These are phyloP conservation scores for Danaus plexippus DNA, from an alignment of 1,140 invertebrate species.

Conservation along the genomic window DNA sequence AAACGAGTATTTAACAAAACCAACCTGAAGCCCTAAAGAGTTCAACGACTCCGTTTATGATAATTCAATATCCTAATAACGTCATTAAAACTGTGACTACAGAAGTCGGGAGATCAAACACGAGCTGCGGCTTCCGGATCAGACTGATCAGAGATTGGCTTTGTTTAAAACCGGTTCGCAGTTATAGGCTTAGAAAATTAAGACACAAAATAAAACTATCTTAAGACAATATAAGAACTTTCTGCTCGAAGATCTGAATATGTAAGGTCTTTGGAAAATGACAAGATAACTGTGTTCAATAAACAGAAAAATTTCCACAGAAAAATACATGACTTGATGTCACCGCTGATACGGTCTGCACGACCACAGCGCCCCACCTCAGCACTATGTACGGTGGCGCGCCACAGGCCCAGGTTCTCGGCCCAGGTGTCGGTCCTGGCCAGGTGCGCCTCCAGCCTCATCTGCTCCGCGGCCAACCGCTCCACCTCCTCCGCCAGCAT, in stretches of 20 bases:
- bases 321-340: not conserved
- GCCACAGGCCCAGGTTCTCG: slow-evolving; percentile 89
- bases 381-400: slow-evolving; percentile 84
- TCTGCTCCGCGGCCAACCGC: slow-evolving; percentile 82
- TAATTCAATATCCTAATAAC: not conserved
- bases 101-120: too few species aligned
- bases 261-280: not conserved
- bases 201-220: too few species aligned
- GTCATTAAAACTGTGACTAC: too few species aligned
- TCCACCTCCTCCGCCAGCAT: slow-evolving; percentile 88
- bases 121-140: too few species aligned
- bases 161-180: too few species aligned
- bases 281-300: not conserved
- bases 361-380: slow-evolving; percentile 71
- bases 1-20: too few species aligned
- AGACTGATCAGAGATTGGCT: too few species aligned
- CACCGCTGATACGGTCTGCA: too few species aligned
- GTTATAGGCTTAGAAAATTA: too few species aligned
- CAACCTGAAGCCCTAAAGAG: not conserved
- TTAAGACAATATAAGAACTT: too few species aligned
- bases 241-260: too few species aligned
- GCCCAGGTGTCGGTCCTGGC: slow-evolving; percentile 91
- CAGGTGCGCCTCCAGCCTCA: slow-evolving; percentile 86
- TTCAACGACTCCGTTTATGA: not conserved
- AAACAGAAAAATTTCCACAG: too few species aligned